Evolutionary conservation across 2,888 invertebrate genomes (phyloP).

Genomic region (Calliopum simillimum): DNA sequence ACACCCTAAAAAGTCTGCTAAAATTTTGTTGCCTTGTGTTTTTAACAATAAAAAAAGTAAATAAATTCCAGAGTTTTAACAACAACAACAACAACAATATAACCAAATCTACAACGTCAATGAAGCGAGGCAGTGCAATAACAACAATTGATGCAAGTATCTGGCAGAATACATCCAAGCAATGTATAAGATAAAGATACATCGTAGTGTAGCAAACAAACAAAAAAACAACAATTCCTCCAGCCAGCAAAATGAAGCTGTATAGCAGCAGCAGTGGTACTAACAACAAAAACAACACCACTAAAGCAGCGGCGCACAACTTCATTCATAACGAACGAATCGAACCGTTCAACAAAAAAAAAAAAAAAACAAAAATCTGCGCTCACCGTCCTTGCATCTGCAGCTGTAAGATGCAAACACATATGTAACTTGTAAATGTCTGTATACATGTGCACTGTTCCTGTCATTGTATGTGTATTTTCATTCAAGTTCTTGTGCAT

Average conservation of each 20-base stretch:
- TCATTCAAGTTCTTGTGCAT: constrained; percentile 57
- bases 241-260: constrained; percentile 32
- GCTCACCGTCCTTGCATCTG: too few species aligned
- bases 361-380: too few species aligned
- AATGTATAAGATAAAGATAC: constrained; percentile 1
- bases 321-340: constrained; percentile 46
- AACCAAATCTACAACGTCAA: constrained; percentile 29
- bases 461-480: constrained; percentile 47
- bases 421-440: too few species aligned
- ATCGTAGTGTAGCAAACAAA: background rate
- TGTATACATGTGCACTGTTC: too few species aligned
- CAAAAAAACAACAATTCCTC: constrained; percentile 11
- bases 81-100: constrained; percentile 29
- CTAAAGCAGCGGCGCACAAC: constrained; percentile 39
- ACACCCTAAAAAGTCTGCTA: too few species aligned
- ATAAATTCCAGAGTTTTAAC: constrained; percentile 26
- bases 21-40: too few species aligned
- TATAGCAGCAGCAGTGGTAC: background rate
- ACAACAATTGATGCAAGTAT: constrained; percentile 35
- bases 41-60: background rate
- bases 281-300: too few species aligned
- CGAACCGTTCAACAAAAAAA: too few species aligned
- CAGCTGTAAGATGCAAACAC: too few species aligned
- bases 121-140: constrained; percentile 31
- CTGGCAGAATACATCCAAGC: constrained; percentile 10